Evolutionary conservation across 2,113 vertebrate genomes (phyloP), one percentile per base, ranked within the genome.

Genomic region (Cavia porcellus): DNA sequence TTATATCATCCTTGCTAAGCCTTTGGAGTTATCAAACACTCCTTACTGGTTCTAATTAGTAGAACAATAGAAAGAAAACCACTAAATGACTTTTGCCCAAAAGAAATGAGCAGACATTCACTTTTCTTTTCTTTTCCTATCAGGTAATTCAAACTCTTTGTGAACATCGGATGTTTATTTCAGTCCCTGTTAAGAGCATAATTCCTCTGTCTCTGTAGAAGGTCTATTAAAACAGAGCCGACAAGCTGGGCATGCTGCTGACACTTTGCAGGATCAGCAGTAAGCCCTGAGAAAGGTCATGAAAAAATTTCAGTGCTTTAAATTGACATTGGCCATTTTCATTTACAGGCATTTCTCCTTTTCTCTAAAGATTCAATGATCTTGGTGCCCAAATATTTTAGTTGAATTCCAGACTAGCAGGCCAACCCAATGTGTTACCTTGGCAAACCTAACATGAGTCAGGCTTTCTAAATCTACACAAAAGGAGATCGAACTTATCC

Each of bases 371-470:
- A 96, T 82, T 97, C 84, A 96, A 30, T 83, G 96, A 81, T 91
- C 28, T 62, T 61, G 0, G 45, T 92, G 19, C 94, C 75, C 96
- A 96, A 97, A 97, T 94, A 88, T 86, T 68, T 92, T 92, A 87
- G 95, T 94, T 95, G 97, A 97, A 79, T 89, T 96, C 61, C 42
- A 97, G n/a, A 77, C 72, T 95, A 85, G 30, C 96, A 96, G 82
- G 79, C 94, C 74, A 96, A 75, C 84, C 7, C 59, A 96, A 94
- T 24, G 87, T 97, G 95, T 92, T 64, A 94, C 17, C 97, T 94
- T 94, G 95, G 55, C 86, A 77, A 94, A 95, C 61, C 96, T 97
- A 97, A 92, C 91, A 95, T 90, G 55, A 95, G 25, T 79, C 57
- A 87, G 62, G 83, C 30, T 57, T 87, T 96, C 55, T 17, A 86